These are phyloP conservation scores for Homalodisca vitripennis DNA, from an alignment of 1,140 invertebrate species.

Conservation along the genomic window DNA sequence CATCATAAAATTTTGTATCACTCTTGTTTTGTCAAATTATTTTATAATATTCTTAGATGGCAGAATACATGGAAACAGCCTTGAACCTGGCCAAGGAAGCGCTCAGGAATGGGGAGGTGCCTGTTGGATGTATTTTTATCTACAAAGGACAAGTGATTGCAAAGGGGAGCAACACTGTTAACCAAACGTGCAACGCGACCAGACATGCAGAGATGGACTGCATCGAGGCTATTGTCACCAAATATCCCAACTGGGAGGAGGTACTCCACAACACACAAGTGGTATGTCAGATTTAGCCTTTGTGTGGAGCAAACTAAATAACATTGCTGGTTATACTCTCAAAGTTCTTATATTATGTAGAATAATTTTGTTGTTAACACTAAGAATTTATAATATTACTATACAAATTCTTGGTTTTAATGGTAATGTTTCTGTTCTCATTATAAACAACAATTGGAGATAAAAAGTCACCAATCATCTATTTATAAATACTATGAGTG, in stretches of 20 bases:
- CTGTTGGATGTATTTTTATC: conserved; percentile 96
- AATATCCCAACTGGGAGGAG: conserved; percentile 55
- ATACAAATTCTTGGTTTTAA: background rate
- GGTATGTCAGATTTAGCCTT: conserved; percentile 68
- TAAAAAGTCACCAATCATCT: background rate
- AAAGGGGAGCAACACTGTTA: conserved; percentile 78
- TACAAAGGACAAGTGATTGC: conserved; percentile 70
- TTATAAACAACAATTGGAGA: background rate
- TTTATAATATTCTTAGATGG: conserved; percentile 25
- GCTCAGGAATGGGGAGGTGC: conserved; percentile 82
- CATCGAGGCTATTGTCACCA: conserved; percentile 73
- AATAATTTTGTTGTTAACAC: background rate
- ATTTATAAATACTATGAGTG: too few relatives aligned
- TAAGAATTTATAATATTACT: background rate
- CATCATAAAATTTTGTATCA: background rate
- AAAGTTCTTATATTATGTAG: background rate
- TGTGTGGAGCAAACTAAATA: too few relatives aligned
- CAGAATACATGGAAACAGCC: conserved; percentile 64
- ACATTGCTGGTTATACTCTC: too few relatives aligned
- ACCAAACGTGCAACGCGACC: conserved; percentile 90
- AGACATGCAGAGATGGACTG: conserved; percentile 96
- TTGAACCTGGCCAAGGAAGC: conserved; percentile 79
- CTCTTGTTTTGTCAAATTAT: background rate
- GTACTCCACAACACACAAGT: conserved; percentile 70
- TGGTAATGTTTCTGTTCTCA: background rate